phyloP scores from a whole-genome alignment of 2,113 vertebrate species.

The Hiodon alosoides region DNA sequence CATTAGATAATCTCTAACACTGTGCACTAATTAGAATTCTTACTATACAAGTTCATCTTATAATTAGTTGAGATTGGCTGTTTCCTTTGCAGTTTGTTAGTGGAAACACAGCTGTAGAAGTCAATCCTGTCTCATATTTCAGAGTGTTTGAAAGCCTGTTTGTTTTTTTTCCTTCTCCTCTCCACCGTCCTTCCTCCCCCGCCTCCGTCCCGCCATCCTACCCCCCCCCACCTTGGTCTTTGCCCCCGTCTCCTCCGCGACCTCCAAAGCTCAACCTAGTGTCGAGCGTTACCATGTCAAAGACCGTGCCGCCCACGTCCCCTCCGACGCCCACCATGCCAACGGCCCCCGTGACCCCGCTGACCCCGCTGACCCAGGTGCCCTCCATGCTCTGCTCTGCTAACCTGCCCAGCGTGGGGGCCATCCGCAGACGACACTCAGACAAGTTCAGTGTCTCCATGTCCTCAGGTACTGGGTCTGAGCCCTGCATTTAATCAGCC shows the following conservation, averaged over 20 bases:
- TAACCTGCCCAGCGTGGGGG: constrained; percentile 65
- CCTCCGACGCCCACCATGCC: constrained; percentile 73
- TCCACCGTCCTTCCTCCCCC: neutral
- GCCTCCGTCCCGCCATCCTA: neutral
- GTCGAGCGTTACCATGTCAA: constrained; percentile 75
- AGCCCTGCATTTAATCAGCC: neutral
- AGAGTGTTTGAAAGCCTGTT: constrained; percentile 62
- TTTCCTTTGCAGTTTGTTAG: constrained; percentile 76
- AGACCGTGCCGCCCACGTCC: constrained; percentile 74
- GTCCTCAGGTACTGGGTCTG: constrained; percentile 72
- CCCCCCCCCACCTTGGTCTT: constrained; percentile 6
- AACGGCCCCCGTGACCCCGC: constrained; percentile 67
- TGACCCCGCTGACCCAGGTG: constrained; percentile 72
- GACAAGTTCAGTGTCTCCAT: constrained; percentile 81
- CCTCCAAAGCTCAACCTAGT: constrained; percentile 72
- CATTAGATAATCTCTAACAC: constrained; percentile 86
- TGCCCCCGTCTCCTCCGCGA: constrained; percentile 33
- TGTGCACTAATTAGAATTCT: constrained; percentile 81
- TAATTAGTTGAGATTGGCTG: constrained; percentile 88
- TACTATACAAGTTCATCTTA: constrained; percentile 88
- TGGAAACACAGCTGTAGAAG: constrained; percentile 74
- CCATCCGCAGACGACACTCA: constrained; percentile 74
- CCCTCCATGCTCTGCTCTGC: constrained; percentile 71
- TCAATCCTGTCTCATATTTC: constrained; percentile 76
- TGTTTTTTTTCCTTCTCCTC: neutral